Conservation (phyloP, 2,888 invertebrate species). For the Cancer borealis region DNA sequence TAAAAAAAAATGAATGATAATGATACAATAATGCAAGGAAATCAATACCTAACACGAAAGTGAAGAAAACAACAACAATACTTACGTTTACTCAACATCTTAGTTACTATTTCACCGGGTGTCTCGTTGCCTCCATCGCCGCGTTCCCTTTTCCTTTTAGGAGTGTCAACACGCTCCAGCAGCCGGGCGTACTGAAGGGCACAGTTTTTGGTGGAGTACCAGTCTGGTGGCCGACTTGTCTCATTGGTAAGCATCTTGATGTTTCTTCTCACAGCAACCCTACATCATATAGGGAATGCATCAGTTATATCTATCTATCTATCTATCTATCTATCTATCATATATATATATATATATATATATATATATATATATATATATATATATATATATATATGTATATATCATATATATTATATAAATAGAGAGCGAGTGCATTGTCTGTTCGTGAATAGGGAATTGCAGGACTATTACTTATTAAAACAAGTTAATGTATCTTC, state of each 20-base stretch:
- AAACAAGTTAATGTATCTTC: too few relatives aligned
- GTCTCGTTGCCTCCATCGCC: slow-evolving; percentile 84
- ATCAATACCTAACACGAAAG: neutral
- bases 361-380: neutral
- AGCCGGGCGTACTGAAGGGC: slow-evolving; percentile 92
- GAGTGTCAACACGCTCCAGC: slow-evolving; percentile 90
- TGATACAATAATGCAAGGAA: neutral
- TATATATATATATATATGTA: too few relatives aligned
- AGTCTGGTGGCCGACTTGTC: slow-evolving; percentile 88
- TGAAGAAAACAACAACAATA: neutral
- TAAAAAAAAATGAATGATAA: neutral
- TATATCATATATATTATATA: too few relatives aligned
- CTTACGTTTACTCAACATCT: slow-evolving; percentile 84
- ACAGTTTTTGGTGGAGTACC: slow-evolving; percentile 95
- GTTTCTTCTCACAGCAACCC: slow-evolving; percentile 88
- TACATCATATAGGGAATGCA: slow-evolving; percentile 77
- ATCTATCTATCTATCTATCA: too few relatives aligned
- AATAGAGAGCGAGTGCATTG: too few relatives aligned
- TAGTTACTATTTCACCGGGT: slow-evolving; percentile 89
- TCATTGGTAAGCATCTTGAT: slow-evolving; percentile 85
- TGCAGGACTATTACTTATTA: too few relatives aligned
- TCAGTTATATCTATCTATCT: neutral
- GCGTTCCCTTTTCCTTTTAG: slow-evolving; percentile 87
- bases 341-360: neutral
- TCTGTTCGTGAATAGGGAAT: too few relatives aligned